Evolutionary conservation across 1,140 invertebrate genomes (phyloP).

Genomic region (Sipha flava): DNA sequence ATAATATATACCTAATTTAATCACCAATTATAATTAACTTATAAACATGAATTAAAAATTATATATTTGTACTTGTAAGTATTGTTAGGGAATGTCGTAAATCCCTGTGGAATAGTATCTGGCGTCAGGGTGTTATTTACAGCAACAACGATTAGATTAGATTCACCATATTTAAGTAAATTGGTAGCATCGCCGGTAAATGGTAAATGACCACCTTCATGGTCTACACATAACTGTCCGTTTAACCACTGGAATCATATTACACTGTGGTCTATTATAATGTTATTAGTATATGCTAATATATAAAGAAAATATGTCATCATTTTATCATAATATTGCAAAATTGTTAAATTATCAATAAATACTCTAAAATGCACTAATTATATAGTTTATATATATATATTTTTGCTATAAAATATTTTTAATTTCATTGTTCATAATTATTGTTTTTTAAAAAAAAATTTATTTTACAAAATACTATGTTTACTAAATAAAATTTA

Average conservation of each 20-base stretch:
- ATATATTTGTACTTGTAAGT: not conserved
- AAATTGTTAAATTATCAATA: too few relatives aligned
- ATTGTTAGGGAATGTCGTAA: slow-evolving; percentile 48
- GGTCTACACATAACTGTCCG: slow-evolving; percentile 63
- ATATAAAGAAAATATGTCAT: too few relatives aligned
- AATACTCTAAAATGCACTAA: too few relatives aligned
- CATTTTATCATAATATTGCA: too few relatives aligned
- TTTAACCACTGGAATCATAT: slow-evolving; percentile 73
- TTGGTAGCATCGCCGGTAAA: slow-evolving; percentile 79
- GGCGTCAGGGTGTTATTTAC: slow-evolving; percentile 84
- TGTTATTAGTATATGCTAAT: too few relatives aligned
- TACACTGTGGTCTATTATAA: not conserved
- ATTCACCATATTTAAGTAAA: slow-evolving; percentile 55
- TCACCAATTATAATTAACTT: not conserved
- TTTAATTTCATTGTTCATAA: too few relatives aligned
- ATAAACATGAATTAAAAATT: not conserved
- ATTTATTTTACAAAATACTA: too few relatives aligned
- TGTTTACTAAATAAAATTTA: too few relatives aligned
- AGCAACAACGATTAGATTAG: slow-evolving; percentile 78
- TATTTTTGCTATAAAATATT: too few relatives aligned
- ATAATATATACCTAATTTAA: not conserved
- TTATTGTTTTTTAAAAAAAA: too few relatives aligned
- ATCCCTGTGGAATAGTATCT: slow-evolving; percentile 75
- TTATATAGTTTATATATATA: too few relatives aligned
- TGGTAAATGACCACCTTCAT: slow-evolving; percentile 90